Evolutionary conservation across 2,888 invertebrate species (phyloP), one percentile per base, ranked within the genome.

Genomic region (Pycnomerus fuliginosus): DNA sequence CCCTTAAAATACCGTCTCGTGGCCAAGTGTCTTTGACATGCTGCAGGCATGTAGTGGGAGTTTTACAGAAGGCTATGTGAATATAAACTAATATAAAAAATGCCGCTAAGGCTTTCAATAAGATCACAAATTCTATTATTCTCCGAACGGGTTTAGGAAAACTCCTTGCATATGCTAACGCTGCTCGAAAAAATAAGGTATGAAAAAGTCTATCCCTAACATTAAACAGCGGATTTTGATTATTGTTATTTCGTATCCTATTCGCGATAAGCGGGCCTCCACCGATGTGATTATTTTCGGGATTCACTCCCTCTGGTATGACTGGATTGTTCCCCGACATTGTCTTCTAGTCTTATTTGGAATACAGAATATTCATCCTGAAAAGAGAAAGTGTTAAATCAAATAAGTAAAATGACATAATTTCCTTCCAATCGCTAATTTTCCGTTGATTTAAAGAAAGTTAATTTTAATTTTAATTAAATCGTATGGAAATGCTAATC

Each of bases 31-130:
- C 82, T 65, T 87, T 83, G 17, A 95, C 83, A 69, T 90, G 85
- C 67, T 91, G 85, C 58, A 99, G 77, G 70, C 99, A 99, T 59
- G 92, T 92, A 38, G 92, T 90, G 3, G 97, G 95, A 48, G 91
- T 84, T 64, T 90, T 83, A 29, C 94, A 91, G 73, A 97, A 96
- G 50, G 90, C 88, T 68, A 92, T 83, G 68, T 99, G 99, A 65
- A 99, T 93, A 70, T 98, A 98, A 31, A 90, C 86, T 61, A 98
- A 78, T 33, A 94, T 87, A 66, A 90, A 89, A 72, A 99, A 88
- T 37, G 94, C 90, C 37, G 84, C 67, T 53, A 92, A 72, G 2
- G 91, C 91, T 79, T 89, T 88, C 27, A 91, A 71, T 45, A 93
- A 76, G 52, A 90, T 80, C 44, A 87, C 75, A 73, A 90, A 90